Conservation (phyloP, 2,113 vertebrate species). For the Otus sunia region DNA sequence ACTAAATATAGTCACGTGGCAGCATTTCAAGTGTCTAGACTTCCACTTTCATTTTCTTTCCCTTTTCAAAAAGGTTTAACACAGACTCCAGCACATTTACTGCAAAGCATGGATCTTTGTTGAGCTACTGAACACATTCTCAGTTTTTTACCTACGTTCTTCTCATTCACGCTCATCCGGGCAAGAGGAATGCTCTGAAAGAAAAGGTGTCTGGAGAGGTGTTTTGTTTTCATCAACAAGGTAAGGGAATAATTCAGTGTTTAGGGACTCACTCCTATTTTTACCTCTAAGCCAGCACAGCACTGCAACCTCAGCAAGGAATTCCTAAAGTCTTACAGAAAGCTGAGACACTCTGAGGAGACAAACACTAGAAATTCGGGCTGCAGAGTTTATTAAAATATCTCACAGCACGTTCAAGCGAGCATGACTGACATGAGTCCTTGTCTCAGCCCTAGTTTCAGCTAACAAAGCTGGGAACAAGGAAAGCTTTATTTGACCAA, state of each 20-base stretch:
- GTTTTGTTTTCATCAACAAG: background rate
- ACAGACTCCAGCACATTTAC: fast-evolving
- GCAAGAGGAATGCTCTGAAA: background rate
- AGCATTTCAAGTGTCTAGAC: background rate
- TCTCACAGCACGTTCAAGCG: background rate
- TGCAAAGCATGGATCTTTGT: background rate
- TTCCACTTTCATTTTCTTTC: conserved; percentile 28
- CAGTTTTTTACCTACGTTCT: background rate
- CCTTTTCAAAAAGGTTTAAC: background rate
- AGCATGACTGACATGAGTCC: background rate
- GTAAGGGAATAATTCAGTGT: background rate
- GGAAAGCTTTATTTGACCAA: conserved; percentile 3
- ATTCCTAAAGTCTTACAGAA: background rate
- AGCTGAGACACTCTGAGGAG: background rate
- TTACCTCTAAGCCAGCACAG: background rate
- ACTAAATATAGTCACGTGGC: background rate
- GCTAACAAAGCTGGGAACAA: background rate
- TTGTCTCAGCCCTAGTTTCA: background rate
- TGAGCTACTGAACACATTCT: background rate
- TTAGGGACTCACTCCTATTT: background rate
- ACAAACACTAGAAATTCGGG: background rate
- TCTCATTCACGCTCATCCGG: background rate
- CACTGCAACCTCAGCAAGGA: background rate
- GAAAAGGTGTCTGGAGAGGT: background rate
- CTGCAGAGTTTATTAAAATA: background rate